Percentiles rank a stretch among this genome's conserved stretches.
phyloP scores from a whole-genome alignment of 2,797 vertebrate species.

The Typhlichthys eigenmanni region DNA sequence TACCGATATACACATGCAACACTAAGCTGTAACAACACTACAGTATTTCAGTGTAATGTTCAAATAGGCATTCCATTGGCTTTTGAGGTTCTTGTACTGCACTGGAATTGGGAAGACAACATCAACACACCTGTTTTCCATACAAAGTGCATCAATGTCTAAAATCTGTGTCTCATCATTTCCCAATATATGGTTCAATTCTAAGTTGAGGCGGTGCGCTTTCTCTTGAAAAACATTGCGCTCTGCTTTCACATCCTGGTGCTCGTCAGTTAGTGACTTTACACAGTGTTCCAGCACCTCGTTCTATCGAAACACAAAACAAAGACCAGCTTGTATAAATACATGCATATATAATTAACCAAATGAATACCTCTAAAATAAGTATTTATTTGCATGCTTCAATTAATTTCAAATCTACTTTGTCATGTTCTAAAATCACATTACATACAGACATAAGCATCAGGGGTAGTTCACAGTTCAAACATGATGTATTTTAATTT shows the following conservation, averaged over 20 bases:
- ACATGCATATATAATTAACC: neutral
- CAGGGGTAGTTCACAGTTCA: too few relatives aligned
- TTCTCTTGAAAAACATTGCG: constrained; percentile 93
- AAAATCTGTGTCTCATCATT: constrained; percentile 87
- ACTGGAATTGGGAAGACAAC: neutral
- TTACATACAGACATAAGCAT: too few relatives aligned
- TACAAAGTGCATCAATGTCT: constrained; percentile 94
- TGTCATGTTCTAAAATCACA: neutral
- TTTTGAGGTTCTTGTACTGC: neutral
- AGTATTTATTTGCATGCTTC: neutral
- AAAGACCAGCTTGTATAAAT: neutral
- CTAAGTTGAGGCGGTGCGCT: constrained; percentile 90
- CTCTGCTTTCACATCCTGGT: constrained; percentile 91
- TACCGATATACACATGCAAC: too few relatives aligned
- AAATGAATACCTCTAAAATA: too few relatives aligned
- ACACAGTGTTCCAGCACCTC: constrained; percentile 88
- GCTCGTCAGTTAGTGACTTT: constrained; percentile 88
- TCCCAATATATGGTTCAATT: constrained; percentile 92
- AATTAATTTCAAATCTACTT: neutral
- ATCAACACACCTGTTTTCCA: constrained; percentile 90
- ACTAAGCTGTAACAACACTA: too few relatives aligned
- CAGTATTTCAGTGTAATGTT: too few relatives aligned
- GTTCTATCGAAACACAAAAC: constrained; percentile 72
- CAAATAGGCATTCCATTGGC: neutral
- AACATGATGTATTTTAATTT: neutral